Evolutionary conservation across 1,140 invertebrate genomes (phyloP).

Genomic region (Homalodisca vitripennis): DNA sequence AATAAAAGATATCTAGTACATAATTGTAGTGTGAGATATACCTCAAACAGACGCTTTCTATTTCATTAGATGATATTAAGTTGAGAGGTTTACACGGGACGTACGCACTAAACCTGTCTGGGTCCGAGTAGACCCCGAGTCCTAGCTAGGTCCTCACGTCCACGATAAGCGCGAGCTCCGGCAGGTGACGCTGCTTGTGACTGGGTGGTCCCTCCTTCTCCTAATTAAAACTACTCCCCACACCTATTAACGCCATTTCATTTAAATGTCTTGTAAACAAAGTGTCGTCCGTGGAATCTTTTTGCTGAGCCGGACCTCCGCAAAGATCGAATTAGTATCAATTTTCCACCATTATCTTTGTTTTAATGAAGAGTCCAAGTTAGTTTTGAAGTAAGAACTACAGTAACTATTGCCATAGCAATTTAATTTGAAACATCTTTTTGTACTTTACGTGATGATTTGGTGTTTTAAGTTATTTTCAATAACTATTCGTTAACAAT

Average conservation of each 20-base stretch:
- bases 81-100: background rate
- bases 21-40: too few species aligned
- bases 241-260: slow-evolving; percentile 13
- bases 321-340: too few species aligned
- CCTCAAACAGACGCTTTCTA: background rate
- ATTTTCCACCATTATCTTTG: too few species aligned
- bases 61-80: background rate
- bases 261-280: slow-evolving; percentile 26
- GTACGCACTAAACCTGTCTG: background rate
- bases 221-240: slow-evolving; percentile 18
- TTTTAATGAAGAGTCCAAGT: too few species aligned
- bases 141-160: background rate
- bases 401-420: too few species aligned
- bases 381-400: too few species aligned
- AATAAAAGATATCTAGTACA: too few species aligned
- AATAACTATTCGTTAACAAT: too few species aligned
- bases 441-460: too few species aligned
- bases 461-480: too few species aligned
- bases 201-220: background rate
- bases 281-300: background rate
- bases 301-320: background rate
- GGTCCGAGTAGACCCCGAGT: background rate
- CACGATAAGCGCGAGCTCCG: background rate
- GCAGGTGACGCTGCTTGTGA: background rate
- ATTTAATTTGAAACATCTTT: too few species aligned